Conservation (phyloP, 2,797 vertebrate species). For the Melanotaenia nigrans region DNA sequence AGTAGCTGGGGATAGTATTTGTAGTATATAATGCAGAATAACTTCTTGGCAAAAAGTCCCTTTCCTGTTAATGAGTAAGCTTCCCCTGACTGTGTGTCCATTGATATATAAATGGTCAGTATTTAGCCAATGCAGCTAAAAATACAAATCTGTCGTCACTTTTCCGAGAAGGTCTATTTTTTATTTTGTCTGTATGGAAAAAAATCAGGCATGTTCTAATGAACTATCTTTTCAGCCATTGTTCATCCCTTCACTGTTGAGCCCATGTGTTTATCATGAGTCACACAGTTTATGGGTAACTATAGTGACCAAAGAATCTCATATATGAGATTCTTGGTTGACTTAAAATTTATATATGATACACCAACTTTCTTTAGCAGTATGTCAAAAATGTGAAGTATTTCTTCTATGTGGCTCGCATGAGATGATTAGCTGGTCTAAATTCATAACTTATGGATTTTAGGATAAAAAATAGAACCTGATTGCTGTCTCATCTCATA, state of each 20-base stretch:
- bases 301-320: too few relatives aligned
- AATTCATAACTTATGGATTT: too few relatives aligned
- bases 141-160: slow-evolving; percentile 51
- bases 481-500: too few relatives aligned
- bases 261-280: slow-evolving; percentile 39
- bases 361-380: not conserved
- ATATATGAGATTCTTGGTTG: not conserved
- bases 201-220: slow-evolving; percentile 15
- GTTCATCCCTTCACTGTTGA: slow-evolving; percentile 45
- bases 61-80: slow-evolving; percentile 56
- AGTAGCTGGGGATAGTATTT: not conserved
- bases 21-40: not conserved
- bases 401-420: not conserved
- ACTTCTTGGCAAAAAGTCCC: too few relatives aligned
- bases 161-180: slow-evolving; percentile 61
- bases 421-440: not conserved
- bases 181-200: slow-evolving; percentile 13
- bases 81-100: slow-evolving; percentile 49
- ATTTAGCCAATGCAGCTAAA: slow-evolving; percentile 53
- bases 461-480: too few relatives aligned
- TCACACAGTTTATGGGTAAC: slow-evolving; percentile 15
- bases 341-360: not conserved
- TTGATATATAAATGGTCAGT: slow-evolving; percentile 37
- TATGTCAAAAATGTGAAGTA: not conserved
- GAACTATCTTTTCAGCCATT: slow-evolving; percentile 33